Evolutionary conservation across 2,113 vertebrate species (phyloP), one percentile per base, ranked within the genome.

Genomic region (Nesoenas mayeri): DNA sequence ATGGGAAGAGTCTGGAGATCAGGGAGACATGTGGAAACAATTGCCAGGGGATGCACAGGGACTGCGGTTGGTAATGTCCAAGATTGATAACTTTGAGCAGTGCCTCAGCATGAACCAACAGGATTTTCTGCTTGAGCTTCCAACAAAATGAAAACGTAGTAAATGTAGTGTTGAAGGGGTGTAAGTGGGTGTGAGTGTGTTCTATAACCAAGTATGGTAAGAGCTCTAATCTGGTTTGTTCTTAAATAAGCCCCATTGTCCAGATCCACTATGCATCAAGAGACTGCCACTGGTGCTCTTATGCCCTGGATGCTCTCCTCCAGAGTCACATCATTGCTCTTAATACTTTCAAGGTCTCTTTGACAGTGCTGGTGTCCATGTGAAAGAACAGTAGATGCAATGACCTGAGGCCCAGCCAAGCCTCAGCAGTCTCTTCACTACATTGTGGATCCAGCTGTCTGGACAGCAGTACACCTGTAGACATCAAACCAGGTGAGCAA

Each of bases 1-100:
- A 14, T 65, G 64, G 4, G 20, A 64, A 65, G 31, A 84, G 2
- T 4, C 24, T 40, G 21, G 20, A 67, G 18, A 75, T 51, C 29
- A 81, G 54, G 62, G 18, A 66, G 4, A 31, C 7, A 3, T 10
- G 10, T 22, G 11, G 6, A 58, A 53, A 50, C 3, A 80, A 32
- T 38, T 34, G 2, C 7, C 42, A 58, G n/a, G 7, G 6, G 15
- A 34, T 44, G 9, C 29, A 21, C 1, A 18, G 9, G 8, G 3
- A 11, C 25, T 9, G 5, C 75, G 19, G 22, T 5, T 8, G 1
- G 7, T 54, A 67, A 57, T 40, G 17, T 11, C 18, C 8, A 48
- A 34, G 34, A 29, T 4, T 57, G 25, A 16, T 15, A 47, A 28
- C 4, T 60, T 28, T 48, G 47, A 71, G 32, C 21, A 54, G 10